Conservation (phyloP, 2,888 invertebrate species). For the Lissonota sp. region DNA sequence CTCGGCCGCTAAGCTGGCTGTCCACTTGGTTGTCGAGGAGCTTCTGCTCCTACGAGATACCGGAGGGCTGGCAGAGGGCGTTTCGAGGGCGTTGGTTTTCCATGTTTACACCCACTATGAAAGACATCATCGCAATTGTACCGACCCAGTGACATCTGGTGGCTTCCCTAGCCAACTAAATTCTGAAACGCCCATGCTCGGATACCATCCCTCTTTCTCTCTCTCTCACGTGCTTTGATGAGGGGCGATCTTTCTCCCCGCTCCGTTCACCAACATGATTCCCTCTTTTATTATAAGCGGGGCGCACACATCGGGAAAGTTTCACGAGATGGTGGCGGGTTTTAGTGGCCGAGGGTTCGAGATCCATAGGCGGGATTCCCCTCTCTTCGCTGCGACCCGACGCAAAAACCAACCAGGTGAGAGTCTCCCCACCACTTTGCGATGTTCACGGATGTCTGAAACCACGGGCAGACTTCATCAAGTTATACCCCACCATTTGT, state of each 20-base stretch:
- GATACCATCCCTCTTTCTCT: slow-evolving; percentile 4
- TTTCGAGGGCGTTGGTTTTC: slow-evolving; percentile 69
- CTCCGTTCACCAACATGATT: slow-evolving; percentile 42
- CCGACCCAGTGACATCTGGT: slow-evolving; percentile 67
- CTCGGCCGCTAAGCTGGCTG: slow-evolving; percentile 80
- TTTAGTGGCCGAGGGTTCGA: slow-evolving; percentile 10
- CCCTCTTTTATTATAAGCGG: slow-evolving; percentile 41
- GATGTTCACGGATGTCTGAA: slow-evolving; percentile 5
- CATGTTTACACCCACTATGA: slow-evolving; percentile 31
- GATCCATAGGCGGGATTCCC: slow-evolving; percentile 32
- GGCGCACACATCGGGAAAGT: not conserved
- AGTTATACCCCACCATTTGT: slow-evolving; percentile 33
- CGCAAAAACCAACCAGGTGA: slow-evolving; percentile 55
- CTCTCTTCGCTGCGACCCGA: not conserved
- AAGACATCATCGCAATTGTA: slow-evolving; percentile 21
- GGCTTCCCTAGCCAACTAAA: slow-evolving; percentile 30
- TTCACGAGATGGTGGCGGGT: slow-evolving; percentile 43
- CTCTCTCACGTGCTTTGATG: not conserved
- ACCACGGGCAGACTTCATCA: slow-evolving; percentile 60
- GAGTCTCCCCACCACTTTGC: slow-evolving; percentile 45
- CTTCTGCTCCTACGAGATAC: slow-evolving; percentile 80
- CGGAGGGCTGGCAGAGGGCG: slow-evolving; percentile 78
- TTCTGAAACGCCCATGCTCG: slow-evolving; percentile 55
- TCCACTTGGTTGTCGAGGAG: slow-evolving; percentile 82
- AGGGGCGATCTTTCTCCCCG: slow-evolving; percentile 28